Evolutionary conservation across 2,797 vertebrate species (phyloP), one percentile per base, ranked within the genome.

Genomic region (Sebastes vulpes): DNA sequence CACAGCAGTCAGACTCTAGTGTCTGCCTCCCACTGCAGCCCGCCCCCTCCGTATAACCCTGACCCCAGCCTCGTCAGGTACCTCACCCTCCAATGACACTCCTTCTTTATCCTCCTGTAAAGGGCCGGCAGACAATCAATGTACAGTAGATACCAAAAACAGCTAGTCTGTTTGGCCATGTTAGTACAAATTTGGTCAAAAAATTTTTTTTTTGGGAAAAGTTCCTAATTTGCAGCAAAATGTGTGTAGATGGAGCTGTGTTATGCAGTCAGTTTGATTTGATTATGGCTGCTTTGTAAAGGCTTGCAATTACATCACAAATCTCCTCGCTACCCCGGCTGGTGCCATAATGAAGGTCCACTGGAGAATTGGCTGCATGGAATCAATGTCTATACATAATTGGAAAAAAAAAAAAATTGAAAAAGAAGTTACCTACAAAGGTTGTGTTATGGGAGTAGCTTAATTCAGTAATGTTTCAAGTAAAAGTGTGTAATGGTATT

Each of bases 21-120:
- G 85, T 97, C 98, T 0, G 97, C 98, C 26, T 97, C 98, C 0
- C 98, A 99, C 93, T 99, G 98, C 95, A 98, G 97, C 38, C 98
- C 98, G 0, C 98, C 98, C n/a, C 98, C 98, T 8, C 97, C 97
- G 60, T 99, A 99, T 96, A 98, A 97, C 74, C 98, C 98, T 1
- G 98, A 99, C 94, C 98, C 98, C 94, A 97, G 97, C 96, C 97
- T 99, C 1, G 96, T 99, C 97, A 99, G 98, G 99, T 99, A 97
- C 93, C 95, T 95, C 85, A 89, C 9, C 84, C 94, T 97, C 94
- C 96, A 96, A 93, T 96, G 95, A 96, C 94, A 95, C 91, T 93
- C 82, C 85, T 76, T 84, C 81, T 89, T 84, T 90, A 83, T 75
- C 74, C 74, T 80, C 77, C 81, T 86, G 84, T 85, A 75, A 88